These are phyloP conservation scores for Acanthosepion pharaonis DNA, from an alignment of 2,888 invertebrate species.

Conservation along the genomic window DNA sequence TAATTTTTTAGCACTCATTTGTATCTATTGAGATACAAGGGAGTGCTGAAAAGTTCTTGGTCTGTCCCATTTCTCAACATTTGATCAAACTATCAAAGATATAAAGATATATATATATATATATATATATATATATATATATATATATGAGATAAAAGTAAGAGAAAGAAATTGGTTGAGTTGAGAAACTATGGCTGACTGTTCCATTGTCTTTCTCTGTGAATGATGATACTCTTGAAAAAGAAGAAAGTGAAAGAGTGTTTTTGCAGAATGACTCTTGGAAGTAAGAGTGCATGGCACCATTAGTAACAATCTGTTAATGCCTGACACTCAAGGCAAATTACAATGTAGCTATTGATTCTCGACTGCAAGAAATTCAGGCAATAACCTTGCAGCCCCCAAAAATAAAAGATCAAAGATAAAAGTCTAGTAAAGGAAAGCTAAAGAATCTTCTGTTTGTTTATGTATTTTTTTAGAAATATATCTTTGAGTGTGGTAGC, in stretches of 20 bases:
- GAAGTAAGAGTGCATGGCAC: not conserved
- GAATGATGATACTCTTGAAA: not conserved
- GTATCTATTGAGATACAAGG: too few relatives aligned
- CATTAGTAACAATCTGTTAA: not conserved
- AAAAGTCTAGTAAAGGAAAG: not conserved
- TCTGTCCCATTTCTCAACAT: too few relatives aligned
- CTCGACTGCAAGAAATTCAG: not conserved
- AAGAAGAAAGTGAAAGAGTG: not conserved
- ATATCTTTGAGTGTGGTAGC: too few relatives aligned
- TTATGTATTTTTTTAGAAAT: too few relatives aligned
- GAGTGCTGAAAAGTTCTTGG: too few relatives aligned
- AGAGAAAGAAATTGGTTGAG: not conserved
- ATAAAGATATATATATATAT: too few relatives aligned
- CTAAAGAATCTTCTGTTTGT: too few relatives aligned
- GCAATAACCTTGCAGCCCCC: not conserved
- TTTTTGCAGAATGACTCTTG: not conserved
- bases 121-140: too few relatives aligned
- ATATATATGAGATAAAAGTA: too few relatives aligned
- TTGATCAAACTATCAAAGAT: too few relatives aligned
- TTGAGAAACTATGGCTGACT: not conserved
- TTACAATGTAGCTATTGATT: not conserved
- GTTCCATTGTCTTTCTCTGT: not conserved
- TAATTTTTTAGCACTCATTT: too few relatives aligned
- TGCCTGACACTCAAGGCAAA: not conserved
- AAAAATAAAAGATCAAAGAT: not conserved